phyloP scores from a whole-genome alignment of 1,140 invertebrate genomes.

The Drosophila grimshawi region DNA sequence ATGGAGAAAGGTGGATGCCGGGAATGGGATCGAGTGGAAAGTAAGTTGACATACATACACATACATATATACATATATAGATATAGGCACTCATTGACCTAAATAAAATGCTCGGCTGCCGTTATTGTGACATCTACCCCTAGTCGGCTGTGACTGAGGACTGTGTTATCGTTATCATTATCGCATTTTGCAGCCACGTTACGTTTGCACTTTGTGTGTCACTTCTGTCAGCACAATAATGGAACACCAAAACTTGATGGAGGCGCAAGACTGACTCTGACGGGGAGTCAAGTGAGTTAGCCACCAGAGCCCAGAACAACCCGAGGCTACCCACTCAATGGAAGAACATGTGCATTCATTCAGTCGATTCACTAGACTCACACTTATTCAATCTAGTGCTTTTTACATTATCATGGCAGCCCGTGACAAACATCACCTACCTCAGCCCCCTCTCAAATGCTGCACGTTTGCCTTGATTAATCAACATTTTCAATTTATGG shows the following conservation, averaged over 20 bases:
- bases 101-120: constrained; percentile 72
- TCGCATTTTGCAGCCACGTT: constrained; percentile 66
- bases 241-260: constrained; percentile 43
- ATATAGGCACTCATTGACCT: constrained; percentile 71
- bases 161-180: constrained; percentile 59
- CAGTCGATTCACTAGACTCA: constrained; percentile 31
- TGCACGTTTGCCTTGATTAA: constrained; percentile 71
- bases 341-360: constrained; percentile 23
- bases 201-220: constrained; percentile 54
- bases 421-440: too few species aligned
- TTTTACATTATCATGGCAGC: constrained; percentile 59
- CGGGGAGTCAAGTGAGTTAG: too few species aligned
- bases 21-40: background rate
- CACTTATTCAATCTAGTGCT: constrained; percentile 50
- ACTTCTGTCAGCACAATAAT: constrained; percentile 67
- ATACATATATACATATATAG: too few species aligned
- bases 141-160: too few species aligned
- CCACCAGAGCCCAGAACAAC: too few species aligned
- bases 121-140: too few species aligned
- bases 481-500: constrained; percentile 81
- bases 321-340: too few species aligned
- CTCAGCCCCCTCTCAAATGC: too few species aligned
- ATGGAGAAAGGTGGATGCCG: background rate
- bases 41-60: too few species aligned
- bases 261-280: background rate